phyloP scores from a whole-genome alignment of 2,888 invertebrate species.

The Pheosia gnoma region DNA sequence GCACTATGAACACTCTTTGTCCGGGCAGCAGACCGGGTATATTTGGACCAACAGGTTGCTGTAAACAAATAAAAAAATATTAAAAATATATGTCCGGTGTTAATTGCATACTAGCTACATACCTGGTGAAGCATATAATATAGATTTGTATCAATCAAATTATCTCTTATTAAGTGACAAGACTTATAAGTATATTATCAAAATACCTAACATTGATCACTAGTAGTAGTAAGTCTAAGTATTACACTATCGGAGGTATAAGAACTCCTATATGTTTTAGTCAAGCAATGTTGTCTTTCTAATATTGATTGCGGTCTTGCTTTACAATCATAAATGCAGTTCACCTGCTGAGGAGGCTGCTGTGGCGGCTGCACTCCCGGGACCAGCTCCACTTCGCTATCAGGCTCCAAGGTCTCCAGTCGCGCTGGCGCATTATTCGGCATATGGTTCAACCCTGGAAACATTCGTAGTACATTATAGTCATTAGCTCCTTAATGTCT shows the following conservation, averaged over 20 bases:
- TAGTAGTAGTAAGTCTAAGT: too few relatives aligned
- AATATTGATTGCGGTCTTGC: background rate
- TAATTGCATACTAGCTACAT: too few relatives aligned
- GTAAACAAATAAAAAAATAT: constrained; percentile 21
- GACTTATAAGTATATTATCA: too few relatives aligned
- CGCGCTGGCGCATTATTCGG: constrained; percentile 50
- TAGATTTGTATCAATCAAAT: too few relatives aligned
- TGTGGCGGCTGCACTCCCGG: constrained; percentile 73
- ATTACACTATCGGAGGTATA: background rate
- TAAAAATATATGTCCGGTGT: constrained; percentile 3
- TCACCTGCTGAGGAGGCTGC: constrained; percentile 73
- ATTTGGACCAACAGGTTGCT: constrained; percentile 67
- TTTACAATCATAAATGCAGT: constrained; percentile 3
- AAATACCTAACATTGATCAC: too few relatives aligned
- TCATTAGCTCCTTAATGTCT: too few relatives aligned
- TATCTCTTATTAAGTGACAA: too few relatives aligned
- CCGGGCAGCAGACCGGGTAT: constrained; percentile 75
- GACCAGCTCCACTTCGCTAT: constrained; percentile 76
- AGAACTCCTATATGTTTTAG: background rate
- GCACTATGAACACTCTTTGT: constrained; percentile 84
- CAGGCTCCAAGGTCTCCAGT: constrained; percentile 72
- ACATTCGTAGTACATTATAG: background rate
- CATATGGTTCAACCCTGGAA: constrained; percentile 10
- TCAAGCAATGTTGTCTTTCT: background rate
- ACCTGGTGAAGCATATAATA: too few relatives aligned